Conservation (phyloP, 2,113 vertebrate species). For the Hydrochoerus hydrochaeris region DNA sequence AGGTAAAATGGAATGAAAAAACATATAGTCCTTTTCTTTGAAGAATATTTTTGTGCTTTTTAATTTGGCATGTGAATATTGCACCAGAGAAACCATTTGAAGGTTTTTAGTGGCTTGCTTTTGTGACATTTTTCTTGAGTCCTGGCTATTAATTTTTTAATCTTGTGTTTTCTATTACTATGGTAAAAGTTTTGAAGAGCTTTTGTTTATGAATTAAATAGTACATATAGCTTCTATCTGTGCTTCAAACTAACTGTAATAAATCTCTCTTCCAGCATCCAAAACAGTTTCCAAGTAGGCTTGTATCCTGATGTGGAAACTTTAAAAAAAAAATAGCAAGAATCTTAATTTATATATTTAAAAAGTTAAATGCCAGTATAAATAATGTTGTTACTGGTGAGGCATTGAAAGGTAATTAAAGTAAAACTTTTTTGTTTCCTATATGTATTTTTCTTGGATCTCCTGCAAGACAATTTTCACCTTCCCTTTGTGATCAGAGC, state of each 20-base stretch:
- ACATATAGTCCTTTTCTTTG: slow-evolving; percentile 39
- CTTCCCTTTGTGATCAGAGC: slow-evolving; percentile 93
- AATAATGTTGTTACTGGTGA: slow-evolving; percentile 84
- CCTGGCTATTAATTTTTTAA: slow-evolving; percentile 70
- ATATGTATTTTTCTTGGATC: slow-evolving; percentile 91
- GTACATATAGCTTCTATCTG: slow-evolving; percentile 59
- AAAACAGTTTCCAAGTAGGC: slow-evolving; percentile 76
- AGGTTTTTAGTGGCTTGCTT: slow-evolving; percentile 62
- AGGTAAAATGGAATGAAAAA: not conserved
- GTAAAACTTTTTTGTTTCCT: slow-evolving; percentile 91
- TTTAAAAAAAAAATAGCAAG: slow-evolving; percentile 62
- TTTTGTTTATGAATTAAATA: slow-evolving; percentile 60
- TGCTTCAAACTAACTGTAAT: slow-evolving; percentile 59
- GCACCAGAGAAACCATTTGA: slow-evolving; percentile 60
- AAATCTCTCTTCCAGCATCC: slow-evolving; percentile 71
- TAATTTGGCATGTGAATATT: slow-evolving; percentile 71
- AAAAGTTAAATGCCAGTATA: slow-evolving; percentile 77
- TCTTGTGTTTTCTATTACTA: slow-evolving; percentile 66
- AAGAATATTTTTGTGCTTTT: slow-evolving; percentile 70
- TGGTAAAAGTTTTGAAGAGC: slow-evolving; percentile 53
- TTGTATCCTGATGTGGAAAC: slow-evolving; percentile 76
- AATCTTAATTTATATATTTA: slow-evolving; percentile 74
- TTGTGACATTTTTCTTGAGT: slow-evolving; percentile 72
- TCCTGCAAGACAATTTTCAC: slow-evolving; percentile 92
- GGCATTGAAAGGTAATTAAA: slow-evolving; percentile 90